Base-by-base conservation (phyloP, 2,113 vertebrate genomes). In the Antigone vipio region DNA sequence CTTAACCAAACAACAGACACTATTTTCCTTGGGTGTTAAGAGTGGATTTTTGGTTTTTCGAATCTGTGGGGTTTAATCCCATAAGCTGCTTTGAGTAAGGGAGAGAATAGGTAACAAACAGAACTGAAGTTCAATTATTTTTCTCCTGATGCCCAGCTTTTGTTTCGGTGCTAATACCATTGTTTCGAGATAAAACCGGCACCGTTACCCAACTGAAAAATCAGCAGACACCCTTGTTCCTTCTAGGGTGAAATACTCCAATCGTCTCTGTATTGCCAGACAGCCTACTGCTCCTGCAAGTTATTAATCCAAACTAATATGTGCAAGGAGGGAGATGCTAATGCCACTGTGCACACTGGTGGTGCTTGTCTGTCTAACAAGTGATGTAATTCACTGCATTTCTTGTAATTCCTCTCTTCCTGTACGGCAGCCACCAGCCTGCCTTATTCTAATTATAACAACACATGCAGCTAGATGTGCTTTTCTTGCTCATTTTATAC, bases 371-470 rank as follows among this genome's bases (percentile, higher is more conserved):
- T 55, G 23, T 34, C 76, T 50, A 66, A 56, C 27, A 56, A 84
- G 45, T 8, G n/a, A 63, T 45, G 38, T 30, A 59, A 68, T 82
- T 74, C 62, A 85, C 38, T 27, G 27, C 12, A n/a, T 53, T 84
- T 56, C 68, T 79, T 34, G 13, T 62, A 29, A 58, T 73, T 69
- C 53, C 64, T 44, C 47, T 74, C 68, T 67, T 58, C 42, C 47
- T 0, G 0, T 26, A 38, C 0, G 1, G 29, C 50, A 84, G 50
- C 35, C 32, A 72, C 29, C 22, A 85, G n/a, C 53, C 67, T 58
- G 76, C 22, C 56, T 85, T 62, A 32, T 55, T 85, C 52, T 26
- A 66, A 58, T 89, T 73, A n/a, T 24, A 42, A 59, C 29, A 81
- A 49, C 27, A 38, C 5, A 66, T 3, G 4, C 76, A 74, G 59